Evolutionary conservation across 1,140 invertebrate genomes (phyloP).

Genomic region (Camponotus vicinus): DNA sequence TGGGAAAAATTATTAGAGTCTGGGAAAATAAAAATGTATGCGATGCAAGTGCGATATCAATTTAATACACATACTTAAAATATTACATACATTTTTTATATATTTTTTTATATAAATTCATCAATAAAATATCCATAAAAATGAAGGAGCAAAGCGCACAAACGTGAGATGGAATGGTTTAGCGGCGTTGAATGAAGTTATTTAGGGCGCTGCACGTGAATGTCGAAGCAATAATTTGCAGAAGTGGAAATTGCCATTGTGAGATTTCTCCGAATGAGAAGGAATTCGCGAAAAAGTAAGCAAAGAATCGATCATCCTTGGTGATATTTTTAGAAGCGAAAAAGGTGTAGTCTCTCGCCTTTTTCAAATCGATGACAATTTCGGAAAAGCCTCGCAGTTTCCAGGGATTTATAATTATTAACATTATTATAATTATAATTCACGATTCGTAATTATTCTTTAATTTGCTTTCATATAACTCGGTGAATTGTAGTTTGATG

Average conservation of each 20-base stretch:
- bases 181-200: not conserved
- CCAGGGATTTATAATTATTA: not conserved
- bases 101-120: not conserved
- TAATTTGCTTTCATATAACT: too few species aligned
- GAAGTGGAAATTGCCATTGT: not conserved
- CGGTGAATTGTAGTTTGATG: too few species aligned
- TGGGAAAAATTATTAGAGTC: not conserved
- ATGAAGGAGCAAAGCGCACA: not conserved
- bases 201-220: not conserved
- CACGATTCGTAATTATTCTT: too few species aligned
- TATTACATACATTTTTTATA: not conserved
- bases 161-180: constrained; percentile 7
- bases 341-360: too few species aligned
- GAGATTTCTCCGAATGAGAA: not conserved
- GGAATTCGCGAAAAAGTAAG: not conserved
- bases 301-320: not conserved
- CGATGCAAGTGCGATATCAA: not conserved
- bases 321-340: not conserved
- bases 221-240: not conserved
- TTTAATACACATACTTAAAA: too few species aligned
- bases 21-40: not conserved
- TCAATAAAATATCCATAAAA: not conserved
- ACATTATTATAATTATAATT: too few species aligned
- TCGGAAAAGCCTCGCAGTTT: not conserved
- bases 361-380: not conserved